These are phyloP conservation scores for Coccyzus lansbergi DNA, from an alignment of 2,797 vertebrate genomes.

Conservation along the genomic window DNA sequence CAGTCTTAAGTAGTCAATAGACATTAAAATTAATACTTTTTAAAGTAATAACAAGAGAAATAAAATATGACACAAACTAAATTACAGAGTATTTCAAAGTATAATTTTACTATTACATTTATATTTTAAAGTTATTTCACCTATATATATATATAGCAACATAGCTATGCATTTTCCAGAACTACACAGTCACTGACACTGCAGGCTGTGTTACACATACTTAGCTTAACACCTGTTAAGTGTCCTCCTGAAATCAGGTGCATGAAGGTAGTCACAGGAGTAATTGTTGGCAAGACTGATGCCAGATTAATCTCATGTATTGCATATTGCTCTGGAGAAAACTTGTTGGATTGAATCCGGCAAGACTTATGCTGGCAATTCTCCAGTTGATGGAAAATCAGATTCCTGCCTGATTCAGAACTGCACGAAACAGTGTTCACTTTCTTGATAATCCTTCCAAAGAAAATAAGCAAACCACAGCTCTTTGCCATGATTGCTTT, in stretches of 20 bases:
- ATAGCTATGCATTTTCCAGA: background rate
- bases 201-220: background rate
- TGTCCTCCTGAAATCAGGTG: background rate
- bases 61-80: conserved; percentile 1
- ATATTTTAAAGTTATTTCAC: conserved; percentile 35
- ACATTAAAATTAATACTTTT: conserved; percentile 5
- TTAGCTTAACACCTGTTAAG: background rate
- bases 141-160: background rate
- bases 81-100: background rate
- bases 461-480: conserved; percentile 30
- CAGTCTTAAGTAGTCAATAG: background rate
- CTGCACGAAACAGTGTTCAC: background rate
- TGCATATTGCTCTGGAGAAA: conserved; percentile 44
- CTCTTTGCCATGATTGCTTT: conserved; percentile 16
- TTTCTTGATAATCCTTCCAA: conserved; percentile 49
- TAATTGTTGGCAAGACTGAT: background rate
- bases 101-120: conserved; percentile 53
- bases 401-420: background rate
- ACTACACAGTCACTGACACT: background rate
- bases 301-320: conserved; percentile 34
- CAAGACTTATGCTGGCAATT: background rate
- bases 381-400: background rate
- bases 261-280: background rate
- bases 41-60: conserved; percentile 23
- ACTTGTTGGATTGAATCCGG: background rate